Conservation (phyloP, 1,140 invertebrate genomes). For the Linepithema humile region DNA sequence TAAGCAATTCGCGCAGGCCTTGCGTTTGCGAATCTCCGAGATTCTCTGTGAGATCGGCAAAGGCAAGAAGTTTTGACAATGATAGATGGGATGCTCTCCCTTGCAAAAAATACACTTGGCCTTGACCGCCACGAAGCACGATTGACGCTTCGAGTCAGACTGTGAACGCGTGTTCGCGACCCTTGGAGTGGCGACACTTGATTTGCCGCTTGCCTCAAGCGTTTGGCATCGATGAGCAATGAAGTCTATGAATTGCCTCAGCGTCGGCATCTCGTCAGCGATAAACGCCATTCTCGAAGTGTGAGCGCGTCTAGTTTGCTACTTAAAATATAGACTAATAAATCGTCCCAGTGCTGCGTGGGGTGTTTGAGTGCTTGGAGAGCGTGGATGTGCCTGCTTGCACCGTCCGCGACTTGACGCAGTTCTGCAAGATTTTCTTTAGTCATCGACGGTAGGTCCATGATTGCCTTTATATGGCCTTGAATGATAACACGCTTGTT, state of each 20-base stretch:
- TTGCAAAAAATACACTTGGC: constrained; percentile 29
- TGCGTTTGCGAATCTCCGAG: background rate
- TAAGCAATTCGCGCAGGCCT: constrained; percentile 54
- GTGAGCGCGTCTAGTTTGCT: background rate
- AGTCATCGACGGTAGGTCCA: constrained; percentile 49
- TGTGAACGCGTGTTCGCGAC: background rate
- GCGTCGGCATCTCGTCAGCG: background rate
- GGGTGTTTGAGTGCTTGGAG: background rate
- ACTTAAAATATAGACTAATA: background rate
- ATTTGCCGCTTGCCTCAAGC: background rate
- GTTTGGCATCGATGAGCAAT: background rate
- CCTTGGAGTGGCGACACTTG: background rate
- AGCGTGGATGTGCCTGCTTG: background rate
- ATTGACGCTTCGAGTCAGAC: background rate
- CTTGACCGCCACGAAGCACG: background rate
- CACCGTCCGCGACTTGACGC: background rate
- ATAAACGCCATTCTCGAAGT: background rate
- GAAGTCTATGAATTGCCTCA: background rate
- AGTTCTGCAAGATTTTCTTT: constrained; percentile 55
- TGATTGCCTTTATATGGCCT: constrained; percentile 69
- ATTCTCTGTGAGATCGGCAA: background rate
- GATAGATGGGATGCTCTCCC: constrained; percentile 1
- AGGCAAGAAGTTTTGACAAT: background rate
- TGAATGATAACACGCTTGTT: constrained; percentile 67
- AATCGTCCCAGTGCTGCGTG: background rate